phyloP scores from a whole-genome alignment of 2,888 invertebrate species.

The Drosophila borealis region DNA sequence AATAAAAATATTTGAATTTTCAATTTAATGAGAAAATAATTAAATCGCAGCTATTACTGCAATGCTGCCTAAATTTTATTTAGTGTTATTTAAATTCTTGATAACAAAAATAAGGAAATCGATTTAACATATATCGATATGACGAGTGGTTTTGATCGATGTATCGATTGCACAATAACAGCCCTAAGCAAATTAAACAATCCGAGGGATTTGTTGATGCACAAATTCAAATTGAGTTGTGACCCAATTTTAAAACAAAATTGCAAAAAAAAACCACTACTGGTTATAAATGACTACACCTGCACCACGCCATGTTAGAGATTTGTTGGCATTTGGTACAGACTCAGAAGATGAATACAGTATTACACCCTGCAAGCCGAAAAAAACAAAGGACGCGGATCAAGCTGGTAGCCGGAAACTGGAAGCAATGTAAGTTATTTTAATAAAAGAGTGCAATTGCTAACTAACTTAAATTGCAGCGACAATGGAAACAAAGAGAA shows the following conservation, averaged over 20 bases:
- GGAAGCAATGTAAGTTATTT: slow-evolving; percentile 23
- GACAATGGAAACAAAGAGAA: slow-evolving; percentile 65
- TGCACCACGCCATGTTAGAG: slow-evolving; percentile 82
- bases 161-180: slow-evolving; percentile 17
- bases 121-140: slow-evolving; percentile 8
- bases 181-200: slow-evolving; percentile 9
- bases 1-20: too few relatives aligned
- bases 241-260: slow-evolving; percentile 6
- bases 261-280: neutral
- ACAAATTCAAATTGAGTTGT: slow-evolving; percentile 38
- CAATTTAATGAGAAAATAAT: too few relatives aligned
- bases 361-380: slow-evolving; percentile 70
- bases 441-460: neutral
- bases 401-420: slow-evolving; percentile 11
- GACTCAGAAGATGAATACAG: slow-evolving; percentile 83
- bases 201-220: slow-evolving; percentile 28
- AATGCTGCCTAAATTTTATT: too few relatives aligned
- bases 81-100: neutral
- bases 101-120: neutral
- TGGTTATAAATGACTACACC: slow-evolving; percentile 69
- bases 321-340: slow-evolving; percentile 79
- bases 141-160: neutral
- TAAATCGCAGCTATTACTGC: too few relatives aligned
- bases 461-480: slow-evolving; percentile 14
- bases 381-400: slow-evolving; percentile 25